phyloP scores from a whole-genome alignment of 2,113 vertebrate species.

The Caracal caracal region DNA sequence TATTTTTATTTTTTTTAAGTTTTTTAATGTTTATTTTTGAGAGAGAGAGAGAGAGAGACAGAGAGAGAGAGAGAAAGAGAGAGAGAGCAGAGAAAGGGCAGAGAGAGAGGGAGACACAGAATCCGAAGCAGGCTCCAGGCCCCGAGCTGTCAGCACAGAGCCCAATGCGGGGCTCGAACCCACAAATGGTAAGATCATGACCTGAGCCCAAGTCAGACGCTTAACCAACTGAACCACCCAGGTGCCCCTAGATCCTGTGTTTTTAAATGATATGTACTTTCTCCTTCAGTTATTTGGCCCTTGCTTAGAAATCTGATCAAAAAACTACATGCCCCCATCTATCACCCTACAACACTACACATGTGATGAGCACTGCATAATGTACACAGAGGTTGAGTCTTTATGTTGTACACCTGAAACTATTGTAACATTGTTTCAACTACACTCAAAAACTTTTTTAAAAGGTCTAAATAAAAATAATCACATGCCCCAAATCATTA shows the following conservation, averaged over 20 bases:
- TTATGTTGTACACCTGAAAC: background rate
- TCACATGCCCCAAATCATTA: background rate
- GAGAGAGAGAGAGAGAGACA: no score
- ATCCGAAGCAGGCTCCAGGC: no score
- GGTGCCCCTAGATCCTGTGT: background rate
- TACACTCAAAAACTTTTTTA: background rate
- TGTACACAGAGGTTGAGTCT: background rate
- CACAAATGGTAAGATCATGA: no score
- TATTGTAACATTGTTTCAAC: background rate
- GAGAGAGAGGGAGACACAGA: no score
- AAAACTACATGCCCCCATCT: background rate
- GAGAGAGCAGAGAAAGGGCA: no score
- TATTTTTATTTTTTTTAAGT: no score
- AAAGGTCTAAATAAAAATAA: background rate
- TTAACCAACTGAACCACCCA: no score
- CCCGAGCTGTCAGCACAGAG: no score
- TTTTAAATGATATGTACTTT: background rate
- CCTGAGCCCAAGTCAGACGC: no score
- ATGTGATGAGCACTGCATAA: background rate
- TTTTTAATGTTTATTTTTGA: no score
- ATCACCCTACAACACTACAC: background rate
- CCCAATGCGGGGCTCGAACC: no score
- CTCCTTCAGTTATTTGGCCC: background rate
- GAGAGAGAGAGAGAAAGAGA: no score
- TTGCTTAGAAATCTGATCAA: slow-evolving; percentile 28